Evolutionary conservation across 2,113 vertebrate species (phyloP), one percentile per base, ranked within the genome.

Genomic region (Hemicordylus capensis): DNA sequence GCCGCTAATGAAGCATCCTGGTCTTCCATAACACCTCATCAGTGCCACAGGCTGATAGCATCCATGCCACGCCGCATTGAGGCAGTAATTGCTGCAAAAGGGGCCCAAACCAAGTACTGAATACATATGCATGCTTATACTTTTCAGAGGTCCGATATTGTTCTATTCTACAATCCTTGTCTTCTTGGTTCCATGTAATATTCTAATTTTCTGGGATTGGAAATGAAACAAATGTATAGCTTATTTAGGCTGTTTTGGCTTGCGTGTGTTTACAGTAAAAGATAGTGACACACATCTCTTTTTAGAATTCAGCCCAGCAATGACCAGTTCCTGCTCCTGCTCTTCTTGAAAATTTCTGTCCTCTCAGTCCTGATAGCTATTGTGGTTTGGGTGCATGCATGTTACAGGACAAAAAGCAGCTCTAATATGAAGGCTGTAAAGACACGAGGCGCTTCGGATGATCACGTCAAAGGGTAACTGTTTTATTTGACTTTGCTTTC

Each of bases 401-500:
- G 0, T 9, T 19, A 82, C 6, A 0, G 5, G 2, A 24, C 1
- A 9, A n/a, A 20, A 37, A 67, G 31, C 14, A 28, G n/a, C 51
- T 37, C 39, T 34, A 34, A 24, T 1, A 9, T 51, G 24, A 56
- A 4, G 24, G 0, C 6, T 17, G 46, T 46, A 0, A 0, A 14
- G 11, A 76, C 2, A 0, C 0, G 19, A 44, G 69, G n/a, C 66
- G 46, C n/a, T 0, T 46, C 10, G 1, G 2, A 0, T 7, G n/a
- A 6, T 17, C 42, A 3, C 48, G 51, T 31, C 6, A 1, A 15
- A 28, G 15, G 59, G 67, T 74, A 46, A 34, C 39, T 42, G 2
- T 28, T 39, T 20, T 19, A 70, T 4, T 81, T 26, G 11, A 37
- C 31, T 56, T 66, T 22, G 39, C 22, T 54, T 6, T 17, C 5